Conservation (phyloP, 64 coral and sea anemone genomes). For the Platygyra sinensis region DNA sequence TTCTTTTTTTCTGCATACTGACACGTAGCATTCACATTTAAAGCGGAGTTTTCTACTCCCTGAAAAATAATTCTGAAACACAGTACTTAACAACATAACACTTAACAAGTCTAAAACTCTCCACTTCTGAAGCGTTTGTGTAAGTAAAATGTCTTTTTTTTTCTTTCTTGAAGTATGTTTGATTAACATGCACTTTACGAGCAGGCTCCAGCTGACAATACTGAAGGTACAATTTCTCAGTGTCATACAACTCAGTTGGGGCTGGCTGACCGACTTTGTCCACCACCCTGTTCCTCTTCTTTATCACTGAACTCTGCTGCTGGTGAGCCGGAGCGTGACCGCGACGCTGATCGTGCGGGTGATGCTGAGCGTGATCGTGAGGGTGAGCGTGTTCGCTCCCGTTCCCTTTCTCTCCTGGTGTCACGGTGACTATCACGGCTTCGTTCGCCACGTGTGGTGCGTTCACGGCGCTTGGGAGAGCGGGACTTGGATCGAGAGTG, state of each 20-base stretch:
- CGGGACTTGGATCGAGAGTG: slow-evolving; percentile 41
- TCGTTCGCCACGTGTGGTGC: neutral
- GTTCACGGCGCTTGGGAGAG: slow-evolving; percentile 24
- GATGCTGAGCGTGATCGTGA: slow-evolving; percentile 62
- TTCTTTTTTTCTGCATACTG: too few species aligned
- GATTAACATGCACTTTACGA: neutral
- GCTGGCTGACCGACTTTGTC: slow-evolving; percentile 67
- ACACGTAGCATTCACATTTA: too few species aligned
- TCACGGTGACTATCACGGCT: slow-evolving; percentile 23
- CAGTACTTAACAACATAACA: too few species aligned
- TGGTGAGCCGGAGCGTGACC: slow-evolving; percentile 60
- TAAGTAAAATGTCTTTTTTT: too few species aligned
- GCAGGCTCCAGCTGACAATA: neutral
- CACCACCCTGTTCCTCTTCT: slow-evolving; percentile 68
- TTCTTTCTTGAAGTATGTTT: too few species aligned
- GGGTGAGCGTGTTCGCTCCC: slow-evolving; percentile 63
- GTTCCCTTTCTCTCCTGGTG: slow-evolving; percentile 40
- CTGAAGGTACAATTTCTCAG: neutral
- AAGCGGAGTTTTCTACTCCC: too few species aligned
- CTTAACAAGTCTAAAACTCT: too few species aligned
- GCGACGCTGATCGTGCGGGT: slow-evolving; percentile 46
- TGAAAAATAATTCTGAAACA: too few species aligned
- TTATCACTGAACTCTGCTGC: slow-evolving; percentile 59
- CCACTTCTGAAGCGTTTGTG: too few species aligned
- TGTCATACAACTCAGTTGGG: slow-evolving; percentile 11